phyloP scores from a whole-genome alignment of 1,140 invertebrate species.

The Panulirus ornatus region DNA sequence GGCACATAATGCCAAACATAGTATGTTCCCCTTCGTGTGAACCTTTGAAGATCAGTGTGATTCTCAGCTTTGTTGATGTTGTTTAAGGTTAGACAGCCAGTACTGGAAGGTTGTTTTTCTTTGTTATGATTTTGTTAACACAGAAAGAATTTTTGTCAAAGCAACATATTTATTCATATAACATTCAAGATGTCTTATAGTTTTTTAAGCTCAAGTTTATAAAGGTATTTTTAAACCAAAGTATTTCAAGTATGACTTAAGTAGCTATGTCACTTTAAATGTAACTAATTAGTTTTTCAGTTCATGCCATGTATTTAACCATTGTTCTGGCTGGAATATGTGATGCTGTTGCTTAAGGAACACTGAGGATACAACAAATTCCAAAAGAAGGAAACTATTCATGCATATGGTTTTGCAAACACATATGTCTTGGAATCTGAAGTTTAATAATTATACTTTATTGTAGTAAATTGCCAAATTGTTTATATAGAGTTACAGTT shows the following conservation, averaged over 20 bases:
- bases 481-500: too few relatives aligned
- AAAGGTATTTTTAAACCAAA: neutral
- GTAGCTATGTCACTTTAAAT: too few relatives aligned
- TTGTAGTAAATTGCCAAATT: too few relatives aligned
- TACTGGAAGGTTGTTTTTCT: neutral
- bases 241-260: too few relatives aligned
- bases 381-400: neutral
- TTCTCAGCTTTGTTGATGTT: neutral
- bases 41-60: neutral
- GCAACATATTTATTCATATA: neutral
- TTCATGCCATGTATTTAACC: too few relatives aligned
- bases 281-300: too few relatives aligned
- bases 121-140: neutral
- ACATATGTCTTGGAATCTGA: too few relatives aligned
- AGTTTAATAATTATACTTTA: too few relatives aligned
- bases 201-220: neutral
- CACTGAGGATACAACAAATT: neutral
- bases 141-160: neutral
- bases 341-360: neutral
- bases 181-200: neutral
- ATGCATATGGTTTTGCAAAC: neutral
- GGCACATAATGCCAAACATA: neutral
- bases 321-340: neutral
- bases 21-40: neutral
- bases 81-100: neutral